Percentiles rank a stretch among this genome's conserved stretches.
Evolutionary conservation across 2,888 invertebrate species (phyloP).

Genomic region (Merodon equestris): DNA sequence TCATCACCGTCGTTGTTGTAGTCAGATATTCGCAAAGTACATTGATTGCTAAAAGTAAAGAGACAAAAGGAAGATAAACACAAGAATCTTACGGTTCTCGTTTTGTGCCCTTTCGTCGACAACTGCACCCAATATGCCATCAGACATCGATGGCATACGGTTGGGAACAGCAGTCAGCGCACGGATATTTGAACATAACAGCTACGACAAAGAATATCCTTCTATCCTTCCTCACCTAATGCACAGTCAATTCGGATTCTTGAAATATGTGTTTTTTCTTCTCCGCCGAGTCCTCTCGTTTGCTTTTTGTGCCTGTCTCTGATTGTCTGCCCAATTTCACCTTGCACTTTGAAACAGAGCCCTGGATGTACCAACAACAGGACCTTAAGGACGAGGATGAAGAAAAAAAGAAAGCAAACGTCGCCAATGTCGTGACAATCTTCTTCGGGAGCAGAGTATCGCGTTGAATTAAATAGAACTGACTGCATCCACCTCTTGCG

Average conservation of each 20-base stretch:
- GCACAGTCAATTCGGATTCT: slow-evolving; percentile 32
- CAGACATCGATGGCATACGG: slow-evolving; percentile 18
- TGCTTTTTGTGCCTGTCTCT: slow-evolving; percentile 2
- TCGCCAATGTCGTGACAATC: no score
- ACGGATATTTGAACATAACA: slow-evolving; percentile 46
- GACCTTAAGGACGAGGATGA: no score
- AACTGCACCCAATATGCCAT: slow-evolving; percentile 24
- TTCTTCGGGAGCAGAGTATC: no score
- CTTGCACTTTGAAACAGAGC: slow-evolving; percentile 19
- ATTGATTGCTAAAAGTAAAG: no score
- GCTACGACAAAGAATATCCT: slow-evolving; percentile 21
- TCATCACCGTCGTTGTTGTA: no score
- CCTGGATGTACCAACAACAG: background rate
- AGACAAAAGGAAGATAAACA: no score
- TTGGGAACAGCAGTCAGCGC: background rate
- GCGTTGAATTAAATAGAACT: no score
- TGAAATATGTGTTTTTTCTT: slow-evolving; percentile 29
- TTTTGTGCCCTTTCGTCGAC: background rate
- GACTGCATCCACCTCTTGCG: no score
- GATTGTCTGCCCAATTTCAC: slow-evolving; percentile 36
- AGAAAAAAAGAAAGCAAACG: no score
- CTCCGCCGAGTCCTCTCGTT: no score
- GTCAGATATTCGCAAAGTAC: no score
- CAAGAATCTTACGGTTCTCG: no score
- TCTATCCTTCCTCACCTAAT: slow-evolving; percentile 27